Evolutionary conservation across 2,888 invertebrate species (phyloP).

Genomic region (Drosophila longiperda): DNA sequence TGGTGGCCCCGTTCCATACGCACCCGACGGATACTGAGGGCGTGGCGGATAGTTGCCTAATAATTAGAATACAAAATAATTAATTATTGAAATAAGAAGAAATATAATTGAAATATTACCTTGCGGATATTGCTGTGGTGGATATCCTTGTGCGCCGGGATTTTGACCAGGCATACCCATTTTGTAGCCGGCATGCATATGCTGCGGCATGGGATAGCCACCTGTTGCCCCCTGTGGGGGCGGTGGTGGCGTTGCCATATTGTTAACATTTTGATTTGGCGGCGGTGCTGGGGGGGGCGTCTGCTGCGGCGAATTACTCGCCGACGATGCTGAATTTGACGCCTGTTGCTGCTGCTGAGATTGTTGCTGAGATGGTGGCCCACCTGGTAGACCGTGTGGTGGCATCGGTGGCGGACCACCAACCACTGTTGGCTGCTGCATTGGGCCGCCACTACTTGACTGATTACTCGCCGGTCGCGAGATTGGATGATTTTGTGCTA

Average conservation of each 20-base stretch:
- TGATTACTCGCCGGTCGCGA: slow-evolving; percentile 96
- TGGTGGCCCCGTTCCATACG: slow-evolving; percentile 86
- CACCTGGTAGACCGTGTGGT: slow-evolving; percentile 73
- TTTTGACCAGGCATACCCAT: slow-evolving; percentile 87
- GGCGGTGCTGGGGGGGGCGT: slow-evolving; percentile 82
- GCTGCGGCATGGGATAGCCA: slow-evolving; percentile 83
- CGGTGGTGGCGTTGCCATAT: slow-evolving; percentile 82
- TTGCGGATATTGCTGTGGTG: slow-evolving; percentile 87
- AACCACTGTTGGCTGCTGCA: slow-evolving; percentile 79
- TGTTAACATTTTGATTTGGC: slow-evolving; percentile 82
- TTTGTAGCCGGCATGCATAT: slow-evolving; percentile 87
- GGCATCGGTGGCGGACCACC: slow-evolving; percentile 79
- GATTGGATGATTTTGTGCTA: slow-evolving; percentile 95
- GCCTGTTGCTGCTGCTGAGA: slow-evolving; percentile 81
- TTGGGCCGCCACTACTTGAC: slow-evolving; percentile 86
- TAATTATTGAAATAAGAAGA: neutral
- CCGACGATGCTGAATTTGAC: slow-evolving; percentile 81
- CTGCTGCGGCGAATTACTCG: slow-evolving; percentile 83
- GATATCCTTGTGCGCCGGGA: slow-evolving; percentile 86
- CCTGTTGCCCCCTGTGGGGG: slow-evolving; percentile 73
- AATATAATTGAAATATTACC: slow-evolving; percentile 71
- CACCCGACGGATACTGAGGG: slow-evolving; percentile 86
- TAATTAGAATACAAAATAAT: neutral
- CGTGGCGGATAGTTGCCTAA: slow-evolving; percentile 85
- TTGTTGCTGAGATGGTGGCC: slow-evolving; percentile 82